Percentiles rank a stretch among this genome's conserved stretches.
phyloP scores from a whole-genome alignment of 2,113 vertebrate genomes.

The Poecilia latipinna region DNA sequence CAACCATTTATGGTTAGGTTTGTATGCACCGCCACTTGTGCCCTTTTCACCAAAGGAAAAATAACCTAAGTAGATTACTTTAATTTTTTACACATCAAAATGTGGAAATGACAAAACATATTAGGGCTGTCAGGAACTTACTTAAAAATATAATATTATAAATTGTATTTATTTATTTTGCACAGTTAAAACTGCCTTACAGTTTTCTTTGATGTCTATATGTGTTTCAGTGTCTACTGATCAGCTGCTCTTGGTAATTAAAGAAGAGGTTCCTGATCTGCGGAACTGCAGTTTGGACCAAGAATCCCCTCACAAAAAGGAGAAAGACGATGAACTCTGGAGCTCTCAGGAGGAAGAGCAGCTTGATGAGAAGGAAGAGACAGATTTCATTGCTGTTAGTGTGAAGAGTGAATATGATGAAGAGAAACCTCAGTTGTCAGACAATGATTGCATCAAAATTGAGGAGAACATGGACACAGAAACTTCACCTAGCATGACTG shows the following conservation, averaged over 20 bases:
- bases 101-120: too few relatives aligned
- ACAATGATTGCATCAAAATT: conserved; percentile 15
- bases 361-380: too few relatives aligned
- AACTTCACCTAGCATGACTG: neutral
- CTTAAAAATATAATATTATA: too few relatives aligned
- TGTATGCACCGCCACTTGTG: too few relatives aligned
- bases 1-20: too few relatives aligned
- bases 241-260: conserved; percentile 14
- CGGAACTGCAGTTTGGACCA: conserved; percentile 3
- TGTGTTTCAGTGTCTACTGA: conserved; percentile 2
- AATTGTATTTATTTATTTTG: neutral
- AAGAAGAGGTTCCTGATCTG: conserved; percentile 9
- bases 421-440: conserved; percentile 10
- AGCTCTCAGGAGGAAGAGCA: conserved; percentile 6
- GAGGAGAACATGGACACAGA: conserved; percentile 10
- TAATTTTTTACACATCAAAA: too few relatives aligned
- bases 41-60: too few relatives aligned
- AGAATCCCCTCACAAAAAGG: conserved; percentile 17
- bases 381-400: too few relatives aligned
- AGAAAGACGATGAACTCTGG: conserved; percentile 29
- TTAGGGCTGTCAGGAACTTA: too few relatives aligned
- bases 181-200: too few relatives aligned
- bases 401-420: conserved; percentile 27
- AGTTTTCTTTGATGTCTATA: neutral
- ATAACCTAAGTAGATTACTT: too few relatives aligned